phyloP scores from a whole-genome alignment of 2,113 vertebrate species.

The Myiozetetes cayanensis region DNA sequence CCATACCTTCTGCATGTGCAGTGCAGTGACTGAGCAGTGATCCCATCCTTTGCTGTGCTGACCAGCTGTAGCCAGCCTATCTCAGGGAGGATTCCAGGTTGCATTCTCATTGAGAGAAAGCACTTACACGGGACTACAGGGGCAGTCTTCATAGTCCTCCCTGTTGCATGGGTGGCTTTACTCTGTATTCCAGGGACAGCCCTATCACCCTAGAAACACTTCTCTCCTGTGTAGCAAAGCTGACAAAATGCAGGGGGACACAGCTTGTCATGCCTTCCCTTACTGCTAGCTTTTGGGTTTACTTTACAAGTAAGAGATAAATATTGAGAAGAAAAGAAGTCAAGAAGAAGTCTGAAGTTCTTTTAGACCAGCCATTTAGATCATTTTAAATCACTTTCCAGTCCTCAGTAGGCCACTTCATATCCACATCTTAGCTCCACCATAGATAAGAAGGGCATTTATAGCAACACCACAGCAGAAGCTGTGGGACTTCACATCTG shows the following conservation, averaged over 20 bases:
- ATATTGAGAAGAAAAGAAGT: not conserved
- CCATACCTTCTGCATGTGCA: not conserved
- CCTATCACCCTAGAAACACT: not conserved
- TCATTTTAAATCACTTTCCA: not conserved
- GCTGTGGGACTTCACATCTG: not conserved
- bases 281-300: not conserved
- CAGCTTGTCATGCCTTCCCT: not conserved
- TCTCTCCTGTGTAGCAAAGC: not conserved
- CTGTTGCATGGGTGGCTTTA: not conserved
- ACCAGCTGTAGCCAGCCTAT: not conserved
- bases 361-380: not conserved
- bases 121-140: not conserved
- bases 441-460: not conserved
- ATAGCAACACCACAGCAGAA: not conserved
- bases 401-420: not conserved
- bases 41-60: not conserved
- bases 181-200: not conserved
- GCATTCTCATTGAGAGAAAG: not conserved
- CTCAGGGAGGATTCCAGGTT: not conserved
- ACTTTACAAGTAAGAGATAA: not conserved
- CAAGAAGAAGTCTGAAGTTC: not conserved
- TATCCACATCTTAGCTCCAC: not conserved
- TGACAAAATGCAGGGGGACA: not conserved
- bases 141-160: not conserved
- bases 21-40: not conserved